phyloP scores from a whole-genome alignment of 2,888 invertebrate species.

The Arctia plantaginis region DNA sequence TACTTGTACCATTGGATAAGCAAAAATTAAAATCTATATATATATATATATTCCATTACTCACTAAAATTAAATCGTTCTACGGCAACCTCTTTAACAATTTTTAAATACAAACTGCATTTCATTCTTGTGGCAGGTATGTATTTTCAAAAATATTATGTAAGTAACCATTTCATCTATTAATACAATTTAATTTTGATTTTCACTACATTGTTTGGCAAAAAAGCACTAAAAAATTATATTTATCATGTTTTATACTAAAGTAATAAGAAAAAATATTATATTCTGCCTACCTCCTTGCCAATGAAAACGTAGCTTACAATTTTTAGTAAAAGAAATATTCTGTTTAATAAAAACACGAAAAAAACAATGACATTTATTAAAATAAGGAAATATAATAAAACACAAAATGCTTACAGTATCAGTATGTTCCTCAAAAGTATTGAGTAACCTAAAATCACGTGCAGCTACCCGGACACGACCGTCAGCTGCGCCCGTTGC shows the following conservation, averaged over 20 bases:
- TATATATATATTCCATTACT: too few species aligned
- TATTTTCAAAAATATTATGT: neutral
- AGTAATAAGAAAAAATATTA: neutral
- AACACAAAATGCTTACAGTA: constrained; percentile 85
- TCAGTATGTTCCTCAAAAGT: constrained; percentile 96
- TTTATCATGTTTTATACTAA: too few species aligned
- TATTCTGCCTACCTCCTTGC: neutral
- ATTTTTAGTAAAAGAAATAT: neutral
- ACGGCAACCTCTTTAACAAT: neutral
- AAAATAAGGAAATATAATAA: neutral
- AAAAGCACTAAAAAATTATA: too few species aligned
- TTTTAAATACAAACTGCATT: neutral
- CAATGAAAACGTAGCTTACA: neutral
- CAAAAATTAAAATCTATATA: too few species aligned
- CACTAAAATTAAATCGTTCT: too few species aligned
- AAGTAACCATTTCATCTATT: neutral
- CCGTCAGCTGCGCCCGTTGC: constrained; percentile 96
- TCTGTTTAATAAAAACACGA: too few species aligned
- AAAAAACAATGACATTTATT: too few species aligned
- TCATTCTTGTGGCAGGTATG: neutral
- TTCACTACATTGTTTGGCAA: too few species aligned
- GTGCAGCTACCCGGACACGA: constrained; percentile 93
- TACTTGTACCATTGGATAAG: neutral
- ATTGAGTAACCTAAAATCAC: constrained; percentile 92
- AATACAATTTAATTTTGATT: neutral